Base-by-base conservation (phyloP, 2,888 invertebrate species). In the Campaea margaritaria region DNA sequence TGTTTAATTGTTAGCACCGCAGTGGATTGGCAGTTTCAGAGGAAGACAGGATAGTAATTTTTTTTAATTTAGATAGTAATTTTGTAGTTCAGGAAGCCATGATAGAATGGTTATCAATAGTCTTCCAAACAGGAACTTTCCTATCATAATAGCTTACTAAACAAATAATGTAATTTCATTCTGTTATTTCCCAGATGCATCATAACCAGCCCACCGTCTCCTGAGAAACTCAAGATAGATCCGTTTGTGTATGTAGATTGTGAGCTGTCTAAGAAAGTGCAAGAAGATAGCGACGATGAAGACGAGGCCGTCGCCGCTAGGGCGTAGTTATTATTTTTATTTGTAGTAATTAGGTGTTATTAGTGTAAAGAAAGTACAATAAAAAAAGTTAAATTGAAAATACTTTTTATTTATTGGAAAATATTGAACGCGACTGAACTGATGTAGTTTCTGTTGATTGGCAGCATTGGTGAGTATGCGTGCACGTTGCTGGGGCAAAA, bases 211-310 rank as follows among this genome's bases (percentile, higher is more conserved):
- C 94, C 94, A 0, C 95, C 95, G 4, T 94, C 95, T 7, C 74
- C 81, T 27, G 97, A 96, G 79, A 93, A 87, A 68, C 86, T 97
- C 0, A 96, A 95, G 84, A 93, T 97, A 16, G 94, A 96, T 82
- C 94, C 94, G 2, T 94, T 94, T 67, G 76, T 91, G 0, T 91
- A 90, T 67, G 88, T 94, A 0, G 87, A 87, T 1, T 79, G 82
- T 28, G 83, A 81, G 9, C 54, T 91, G 1, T 71, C 86, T 7
- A 86, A 85, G 51, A 86, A 87, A 53, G 86, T 86, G 1, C 87
- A 85, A 68, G 87, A 87, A 12, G 93, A 93, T 8, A 92, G 89
- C 58, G 92, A 91, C 43, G 91, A 92, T 58, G 91, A 90, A 73
- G 85, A 73, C 0, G 91, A 91, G 8, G 76, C 71, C 2, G 72